phyloP scores from a whole-genome alignment of 1,140 invertebrate genomes.

The Caenorhabditis brenneri region DNA sequence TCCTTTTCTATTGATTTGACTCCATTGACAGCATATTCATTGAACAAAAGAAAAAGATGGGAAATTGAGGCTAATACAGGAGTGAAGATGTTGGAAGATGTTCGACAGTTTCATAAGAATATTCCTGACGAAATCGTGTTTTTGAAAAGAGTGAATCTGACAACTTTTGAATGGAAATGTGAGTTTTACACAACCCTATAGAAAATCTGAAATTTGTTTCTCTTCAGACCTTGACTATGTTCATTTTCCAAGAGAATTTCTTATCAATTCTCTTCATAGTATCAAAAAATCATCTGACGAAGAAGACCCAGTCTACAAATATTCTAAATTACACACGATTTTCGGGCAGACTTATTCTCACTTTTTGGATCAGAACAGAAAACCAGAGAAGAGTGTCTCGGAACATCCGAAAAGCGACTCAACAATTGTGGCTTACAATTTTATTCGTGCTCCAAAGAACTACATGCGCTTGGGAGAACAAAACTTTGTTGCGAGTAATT shows the following conservation, averaged over 20 bases:
- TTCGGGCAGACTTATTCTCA: background rate
- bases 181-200: background rate
- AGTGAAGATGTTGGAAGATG: background rate
- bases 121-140: background rate
- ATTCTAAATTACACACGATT: background rate
- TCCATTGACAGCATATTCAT: background rate
- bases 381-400: background rate
- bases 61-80: background rate
- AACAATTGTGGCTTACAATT: background rate
- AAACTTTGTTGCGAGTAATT: background rate
- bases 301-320: background rate
- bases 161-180: slow-evolving; percentile 8
- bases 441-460: background rate
- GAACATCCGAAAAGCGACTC: background rate
- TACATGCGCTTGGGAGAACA: background rate
- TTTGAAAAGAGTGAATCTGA: background rate
- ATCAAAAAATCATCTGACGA: background rate
- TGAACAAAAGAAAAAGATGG: background rate
- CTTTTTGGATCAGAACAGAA: background rate
- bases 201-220: background rate
- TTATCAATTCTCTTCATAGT: background rate
- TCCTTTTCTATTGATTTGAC: background rate
- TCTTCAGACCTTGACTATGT: background rate
- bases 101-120: background rate
- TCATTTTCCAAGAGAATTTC: background rate